Percentiles rank a stretch among this genome's conserved stretches.
phyloP scores from a whole-genome alignment of 2,113 vertebrate genomes.

The Channa maculata region DNA sequence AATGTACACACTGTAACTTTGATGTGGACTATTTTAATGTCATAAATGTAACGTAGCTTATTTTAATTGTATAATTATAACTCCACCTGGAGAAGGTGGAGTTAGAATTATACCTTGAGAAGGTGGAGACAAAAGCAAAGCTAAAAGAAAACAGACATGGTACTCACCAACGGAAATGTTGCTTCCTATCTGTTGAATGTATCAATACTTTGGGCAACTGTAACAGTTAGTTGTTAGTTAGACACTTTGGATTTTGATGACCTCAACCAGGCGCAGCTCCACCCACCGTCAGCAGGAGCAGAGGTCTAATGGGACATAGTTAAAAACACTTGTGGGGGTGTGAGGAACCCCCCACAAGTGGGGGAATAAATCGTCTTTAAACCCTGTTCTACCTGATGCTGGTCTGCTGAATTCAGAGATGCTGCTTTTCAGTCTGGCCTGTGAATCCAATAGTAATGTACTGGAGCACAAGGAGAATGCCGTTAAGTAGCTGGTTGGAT shows the following conservation, averaged over 20 bases:
- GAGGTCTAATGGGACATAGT: conserved; percentile 32
- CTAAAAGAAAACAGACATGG: neutral
- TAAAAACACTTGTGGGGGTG: conserved; percentile 36
- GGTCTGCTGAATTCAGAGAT: conserved; percentile 32
- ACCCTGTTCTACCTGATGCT: conserved; percentile 35
- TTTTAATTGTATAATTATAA: no score
- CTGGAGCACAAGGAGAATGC: conserved; percentile 19
- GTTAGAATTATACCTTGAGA: no score
- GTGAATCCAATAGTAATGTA: conserved; percentile 41
- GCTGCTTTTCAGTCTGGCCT: conserved; percentile 31
- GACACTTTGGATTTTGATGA: conserved; percentile 17
- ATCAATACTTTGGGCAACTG: neutral
- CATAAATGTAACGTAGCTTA: no score
- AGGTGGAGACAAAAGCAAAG: neutral
- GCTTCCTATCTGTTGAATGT: neutral
- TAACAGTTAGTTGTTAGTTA: neutral
- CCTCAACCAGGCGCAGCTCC: conserved; percentile 5
- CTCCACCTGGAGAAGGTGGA: no score
- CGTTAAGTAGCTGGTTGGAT: conserved; percentile 6
- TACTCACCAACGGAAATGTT: no score
- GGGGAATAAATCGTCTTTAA: conserved; percentile 26
- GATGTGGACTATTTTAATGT: no score
- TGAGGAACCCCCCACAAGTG: conserved; percentile 32
- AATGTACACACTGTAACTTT: no score
- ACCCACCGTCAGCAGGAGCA: neutral